Base-by-base conservation (phyloP, 2,797 vertebrate genomes). In the Heliangelus exortis region DNA sequence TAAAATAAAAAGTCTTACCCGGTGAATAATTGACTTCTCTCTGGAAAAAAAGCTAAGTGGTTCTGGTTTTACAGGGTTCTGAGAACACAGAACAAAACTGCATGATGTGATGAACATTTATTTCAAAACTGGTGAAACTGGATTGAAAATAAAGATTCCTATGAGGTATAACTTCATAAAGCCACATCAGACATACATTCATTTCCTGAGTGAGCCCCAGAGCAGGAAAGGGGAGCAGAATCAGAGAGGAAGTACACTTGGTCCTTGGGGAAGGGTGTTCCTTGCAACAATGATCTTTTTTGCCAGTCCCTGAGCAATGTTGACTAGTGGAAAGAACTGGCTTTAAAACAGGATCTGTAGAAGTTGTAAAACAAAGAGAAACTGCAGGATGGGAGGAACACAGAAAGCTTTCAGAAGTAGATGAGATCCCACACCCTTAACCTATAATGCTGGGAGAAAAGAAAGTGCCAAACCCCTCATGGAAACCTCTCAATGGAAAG, bases 191-290 rank as follows among this genome's bases (percentile, higher is more conserved):
- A 77, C 7, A 66, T 6, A 8, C 31, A 63, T 55, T 74, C 17
- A 55, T 6, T 87, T 92, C 80, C 88, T 67, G 53, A 92, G 85
- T 14, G 18, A 57, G 58, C 25, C 28, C 89, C 74, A 67, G 39
- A 39, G 85, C 83, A 88, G 92, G 89, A 92, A 92, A 74, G 13
- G 53, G 65, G 71, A 94, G n/a, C 63, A 71, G 76, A 65, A 17
- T 13, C 45, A 29, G 55, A 47, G 15, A 86, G 87, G 85, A 95
- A 96, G 50, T 16, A 78, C 18, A 7, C 19, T 69, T 13, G 45
- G 50, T 76, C 83, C 63, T 82, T 36, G 18, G 67, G 94, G 83
- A 96, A 93, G 85, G 92, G 89, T 88, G 92, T 79, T 96, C 28
- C 87, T 74, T 74, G 18, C 66, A 63, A 41, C 28, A 67, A 2